A percentile compares a stretch with the other conserved stretches of the same genome.
Evolutionary conservation across 2,113 vertebrate species (phyloP).

Genomic region (Tamias sibiricus): DNA sequence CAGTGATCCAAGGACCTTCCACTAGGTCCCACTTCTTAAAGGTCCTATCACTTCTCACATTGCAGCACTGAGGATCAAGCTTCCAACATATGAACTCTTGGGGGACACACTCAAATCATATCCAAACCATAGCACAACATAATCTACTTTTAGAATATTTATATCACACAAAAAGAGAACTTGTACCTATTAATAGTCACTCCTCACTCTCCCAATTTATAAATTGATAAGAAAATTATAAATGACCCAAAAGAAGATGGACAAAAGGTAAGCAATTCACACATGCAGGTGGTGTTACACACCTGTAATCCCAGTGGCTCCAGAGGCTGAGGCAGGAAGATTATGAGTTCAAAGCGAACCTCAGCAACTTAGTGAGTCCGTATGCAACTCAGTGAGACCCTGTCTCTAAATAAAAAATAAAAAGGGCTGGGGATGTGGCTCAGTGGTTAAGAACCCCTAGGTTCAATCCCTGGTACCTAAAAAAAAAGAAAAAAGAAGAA

Average conservation of each 20-base stretch:
- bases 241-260: constrained; percentile 32
- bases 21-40: background rate
- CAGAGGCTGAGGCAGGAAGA: background rate
- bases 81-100: background rate
- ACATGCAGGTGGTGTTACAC: background rate
- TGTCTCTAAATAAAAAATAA: background rate
- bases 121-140: background rate
- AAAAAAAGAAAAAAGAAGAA: no score
- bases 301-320: background rate
- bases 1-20: background rate
- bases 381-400: background rate
- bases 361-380: background rate
- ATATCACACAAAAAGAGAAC: background rate
- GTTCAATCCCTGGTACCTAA: background rate
- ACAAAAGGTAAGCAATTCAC: background rate
- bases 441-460: background rate
- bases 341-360: background rate
- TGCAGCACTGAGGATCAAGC: background rate
- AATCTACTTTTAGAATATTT: constrained; percentile 42
- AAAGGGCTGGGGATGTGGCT: background rate
- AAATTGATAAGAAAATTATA: constrained; percentile 33
- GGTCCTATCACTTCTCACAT: background rate
- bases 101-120: background rate
- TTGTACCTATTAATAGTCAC: background rate
- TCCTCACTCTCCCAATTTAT: background rate